Base-by-base conservation (phyloP, 2,797 vertebrate species). In the Podarcis siculus region DNA sequence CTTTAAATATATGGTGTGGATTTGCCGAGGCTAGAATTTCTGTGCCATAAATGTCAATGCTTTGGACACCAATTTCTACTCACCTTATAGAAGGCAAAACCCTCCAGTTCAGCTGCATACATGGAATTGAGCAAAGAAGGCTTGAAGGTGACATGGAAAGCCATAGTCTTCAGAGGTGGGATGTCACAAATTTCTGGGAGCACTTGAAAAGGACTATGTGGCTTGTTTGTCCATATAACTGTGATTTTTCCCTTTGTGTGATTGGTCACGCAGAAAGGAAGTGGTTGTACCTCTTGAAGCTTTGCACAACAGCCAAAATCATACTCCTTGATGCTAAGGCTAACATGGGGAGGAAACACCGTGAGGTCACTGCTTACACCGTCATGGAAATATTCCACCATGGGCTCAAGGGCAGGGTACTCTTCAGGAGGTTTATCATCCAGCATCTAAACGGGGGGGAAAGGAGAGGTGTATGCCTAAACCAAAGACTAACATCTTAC, bases 51-150 rank as follows among this genome's bases (percentile, higher is more conserved):
- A 35, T 25, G 13, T 75, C 49, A 75, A 15, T 23, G n/a, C 69
- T 25, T 80, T 55, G 23, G 32, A 73, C 25, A 49, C 10, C 19
- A 23, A 39, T 66, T 83, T 4, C 27, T 87, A 95, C 95, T 89
- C 75, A 98, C 98, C 98, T 98, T 98, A 86, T 98, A 97, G 72
- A 96, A 90, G 35, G 98, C 97, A 45, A 99, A 99, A 89, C 97
- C 99, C 95, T 99, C 98, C 0, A 99, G 97, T 85, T 99, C 98
- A 0, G 93, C 97, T 12, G 96, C 95, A 0, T 98, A 98, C 79
- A 99, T 94, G 73, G 91, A 92, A 91, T 98, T 98, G 69, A 94
- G 91, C 91, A 97, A 95, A 78, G 95, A 92, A 0, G 98, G 98
- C 9, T 92, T 92, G 95, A 98, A 99, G 85, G 93, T 94, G 85